Evolutionary conservation across 1,140 invertebrate genomes (phyloP).

Genomic region (Arion vulgaris): DNA sequence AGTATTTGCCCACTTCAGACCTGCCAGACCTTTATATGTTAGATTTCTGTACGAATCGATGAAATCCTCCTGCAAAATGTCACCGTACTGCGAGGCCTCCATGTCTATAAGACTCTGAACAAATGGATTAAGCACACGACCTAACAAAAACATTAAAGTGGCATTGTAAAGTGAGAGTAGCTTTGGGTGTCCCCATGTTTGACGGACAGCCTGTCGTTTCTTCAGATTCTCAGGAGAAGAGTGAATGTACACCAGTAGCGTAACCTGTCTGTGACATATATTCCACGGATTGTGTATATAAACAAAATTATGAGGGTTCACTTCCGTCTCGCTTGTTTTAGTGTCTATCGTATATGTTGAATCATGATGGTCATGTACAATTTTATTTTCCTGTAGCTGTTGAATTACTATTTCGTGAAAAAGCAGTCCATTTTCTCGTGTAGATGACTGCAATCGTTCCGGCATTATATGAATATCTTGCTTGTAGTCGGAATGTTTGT

Average conservation of each 20-base stretch:
- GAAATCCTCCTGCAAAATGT: constrained; percentile 87
- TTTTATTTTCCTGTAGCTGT: neutral
- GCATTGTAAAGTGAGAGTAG: constrained; percentile 49
- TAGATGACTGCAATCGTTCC: neutral
- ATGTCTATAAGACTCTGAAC: constrained; percentile 74
- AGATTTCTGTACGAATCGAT: constrained; percentile 86
- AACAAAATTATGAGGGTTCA: constrained; percentile 52
- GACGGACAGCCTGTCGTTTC: constrained; percentile 61
- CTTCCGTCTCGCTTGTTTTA: neutral
- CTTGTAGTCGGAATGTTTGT: neutral
- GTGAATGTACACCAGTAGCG: constrained; percentile 65
- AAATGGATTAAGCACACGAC: constrained; percentile 73
- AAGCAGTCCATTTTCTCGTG: neutral
- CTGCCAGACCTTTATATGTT: constrained; percentile 89
- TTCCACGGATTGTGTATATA: constrained; percentile 52
- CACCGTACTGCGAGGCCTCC: constrained; percentile 79
- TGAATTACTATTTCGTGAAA: neutral
- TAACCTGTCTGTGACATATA: constrained; percentile 39
- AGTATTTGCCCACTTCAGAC: constrained; percentile 84
- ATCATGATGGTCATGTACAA: neutral
- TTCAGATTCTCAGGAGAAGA: constrained; percentile 61
- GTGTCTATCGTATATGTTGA: neutral
- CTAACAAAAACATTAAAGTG: constrained; percentile 80
- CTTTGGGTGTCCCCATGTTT: constrained; percentile 66
- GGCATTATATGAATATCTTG: neutral